Percentiles rank a stretch among this genome's conserved stretches.
Evolutionary conservation across 2,113 vertebrate species (phyloP).

Genomic region (Hepsetus odoe): DNA sequence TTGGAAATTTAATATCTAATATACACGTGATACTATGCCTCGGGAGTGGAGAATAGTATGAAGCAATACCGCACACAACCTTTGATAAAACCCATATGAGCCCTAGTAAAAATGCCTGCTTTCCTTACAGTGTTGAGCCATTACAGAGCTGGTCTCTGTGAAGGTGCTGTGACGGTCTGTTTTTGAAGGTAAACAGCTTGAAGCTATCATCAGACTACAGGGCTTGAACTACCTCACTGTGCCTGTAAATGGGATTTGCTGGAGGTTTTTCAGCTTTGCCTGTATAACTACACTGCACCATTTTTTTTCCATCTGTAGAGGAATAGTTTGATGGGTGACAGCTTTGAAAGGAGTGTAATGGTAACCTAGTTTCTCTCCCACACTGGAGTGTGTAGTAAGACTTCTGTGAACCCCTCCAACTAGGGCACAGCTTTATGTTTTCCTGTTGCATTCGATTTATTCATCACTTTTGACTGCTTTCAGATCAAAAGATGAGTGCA

Average conservation of each 20-base stretch:
- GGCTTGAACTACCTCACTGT: slow-evolving; percentile 33
- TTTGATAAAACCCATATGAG: neutral
- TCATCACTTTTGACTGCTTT: slow-evolving; percentile 40
- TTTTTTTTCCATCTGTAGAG: slow-evolving; percentile 40
- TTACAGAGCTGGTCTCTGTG: neutral
- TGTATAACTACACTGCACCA: no score
- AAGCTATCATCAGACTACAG: neutral
- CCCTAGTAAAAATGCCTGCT: neutral
- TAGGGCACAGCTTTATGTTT: slow-evolving; percentile 39
- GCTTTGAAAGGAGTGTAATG: slow-evolving; percentile 44
- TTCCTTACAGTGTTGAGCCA: neutral
- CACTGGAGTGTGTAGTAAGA: slow-evolving; percentile 4
- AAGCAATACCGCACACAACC: no score
- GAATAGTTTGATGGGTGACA: slow-evolving; percentile 41
- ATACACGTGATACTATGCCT: no score
- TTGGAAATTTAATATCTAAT: no score
- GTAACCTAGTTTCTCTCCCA: slow-evolving; percentile 53
- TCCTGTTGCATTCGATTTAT: slow-evolving; percentile 21
- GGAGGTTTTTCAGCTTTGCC: slow-evolving; percentile 26
- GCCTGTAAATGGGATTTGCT: slow-evolving; percentile 44
- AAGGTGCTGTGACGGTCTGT: neutral
- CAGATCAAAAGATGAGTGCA: slow-evolving; percentile 9
- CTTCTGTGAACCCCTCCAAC: slow-evolving; percentile 25
- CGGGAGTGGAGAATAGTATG: no score
- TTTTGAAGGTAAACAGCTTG: slow-evolving; percentile 34